phyloP scores from a whole-genome alignment of 1,140 invertebrate genomes.

The Platyscapa corneri region DNA sequence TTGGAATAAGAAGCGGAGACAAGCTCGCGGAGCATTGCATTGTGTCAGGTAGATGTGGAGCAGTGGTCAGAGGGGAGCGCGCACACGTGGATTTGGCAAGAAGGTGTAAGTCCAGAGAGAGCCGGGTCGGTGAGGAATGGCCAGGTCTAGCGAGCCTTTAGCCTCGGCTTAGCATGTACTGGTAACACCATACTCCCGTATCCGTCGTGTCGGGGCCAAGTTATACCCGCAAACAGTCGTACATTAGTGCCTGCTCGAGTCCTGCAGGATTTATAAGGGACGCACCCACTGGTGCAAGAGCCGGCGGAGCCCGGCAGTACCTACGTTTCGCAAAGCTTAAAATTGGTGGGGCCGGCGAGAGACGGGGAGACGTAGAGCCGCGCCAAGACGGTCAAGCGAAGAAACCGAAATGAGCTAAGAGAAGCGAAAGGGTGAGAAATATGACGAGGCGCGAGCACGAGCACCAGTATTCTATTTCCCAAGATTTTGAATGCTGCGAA shows the following conservation, averaged over 20 bases:
- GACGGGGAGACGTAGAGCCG: slow-evolving; percentile 35
- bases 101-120: slow-evolving; percentile 65
- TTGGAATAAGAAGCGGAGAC: slow-evolving; percentile 71
- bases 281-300: slow-evolving; percentile 62
- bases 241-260: slow-evolving; percentile 74
- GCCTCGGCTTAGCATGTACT: slow-evolving; percentile 72
- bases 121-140: slow-evolving; percentile 70
- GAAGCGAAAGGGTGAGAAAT: neutral
- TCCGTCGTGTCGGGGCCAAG: slow-evolving; percentile 73
- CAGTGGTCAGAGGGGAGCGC: neutral
- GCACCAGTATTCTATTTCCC: neutral
- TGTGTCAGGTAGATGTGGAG: neutral
- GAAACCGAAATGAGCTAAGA: neutral
- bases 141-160: slow-evolving; percentile 73
- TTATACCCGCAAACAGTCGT: slow-evolving; percentile 76
- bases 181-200: slow-evolving; percentile 67
- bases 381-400: neutral
- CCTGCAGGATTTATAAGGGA: slow-evolving; percentile 74
- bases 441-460: slow-evolving; percentile 13
- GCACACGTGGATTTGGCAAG: slow-evolving; percentile 48
- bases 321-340: slow-evolving; percentile 62
- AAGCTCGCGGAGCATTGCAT: slow-evolving; percentile 57
- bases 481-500: neutral
- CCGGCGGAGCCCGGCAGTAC: slow-evolving; percentile 54
- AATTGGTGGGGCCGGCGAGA: slow-evolving; percentile 60